Conservation (phyloP, 2,888 invertebrate species). For the Cerastis leucographa region DNA sequence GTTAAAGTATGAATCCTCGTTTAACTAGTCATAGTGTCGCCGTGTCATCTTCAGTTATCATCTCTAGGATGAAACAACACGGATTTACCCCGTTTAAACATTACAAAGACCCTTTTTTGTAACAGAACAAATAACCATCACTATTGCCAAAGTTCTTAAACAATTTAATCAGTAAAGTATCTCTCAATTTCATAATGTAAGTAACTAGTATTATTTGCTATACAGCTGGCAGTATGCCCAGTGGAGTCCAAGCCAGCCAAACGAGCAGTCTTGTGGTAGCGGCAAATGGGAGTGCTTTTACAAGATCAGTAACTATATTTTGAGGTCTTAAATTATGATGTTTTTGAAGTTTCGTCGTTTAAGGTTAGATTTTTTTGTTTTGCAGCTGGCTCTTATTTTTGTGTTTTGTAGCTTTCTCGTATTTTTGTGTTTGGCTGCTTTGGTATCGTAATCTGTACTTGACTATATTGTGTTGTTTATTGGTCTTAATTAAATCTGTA, state of each 20-base stretch:
- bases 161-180: constrained; percentile 31
- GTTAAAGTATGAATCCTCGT: too few relatives aligned
- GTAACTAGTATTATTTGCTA: constrained; percentile 32
- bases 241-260: constrained; percentile 32
- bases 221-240: constrained; percentile 45
- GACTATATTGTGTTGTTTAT: too few relatives aligned
- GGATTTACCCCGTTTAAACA: not conserved
- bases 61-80: not conserved
- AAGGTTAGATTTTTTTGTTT: constrained; percentile 4
- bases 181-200: constrained; percentile 39
- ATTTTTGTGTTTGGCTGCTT: too few relatives aligned
- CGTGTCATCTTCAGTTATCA: not conserved
- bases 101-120: not conserved
- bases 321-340: constrained; percentile 1
- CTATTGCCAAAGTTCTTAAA: not conserved
- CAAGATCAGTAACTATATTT: constrained; percentile 46
- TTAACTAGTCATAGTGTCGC: too few relatives aligned
- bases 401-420: too few relatives aligned
- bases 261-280: constrained; percentile 46
- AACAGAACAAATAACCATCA: constrained; percentile 6
- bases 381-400: too few relatives aligned
- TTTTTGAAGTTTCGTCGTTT: constrained; percentile 10
- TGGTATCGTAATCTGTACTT: not conserved
- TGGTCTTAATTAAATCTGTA: not conserved
- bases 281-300: constrained; percentile 51